Conservation (phyloP, 2,888 invertebrate species). For the Pteria penguin region DNA sequence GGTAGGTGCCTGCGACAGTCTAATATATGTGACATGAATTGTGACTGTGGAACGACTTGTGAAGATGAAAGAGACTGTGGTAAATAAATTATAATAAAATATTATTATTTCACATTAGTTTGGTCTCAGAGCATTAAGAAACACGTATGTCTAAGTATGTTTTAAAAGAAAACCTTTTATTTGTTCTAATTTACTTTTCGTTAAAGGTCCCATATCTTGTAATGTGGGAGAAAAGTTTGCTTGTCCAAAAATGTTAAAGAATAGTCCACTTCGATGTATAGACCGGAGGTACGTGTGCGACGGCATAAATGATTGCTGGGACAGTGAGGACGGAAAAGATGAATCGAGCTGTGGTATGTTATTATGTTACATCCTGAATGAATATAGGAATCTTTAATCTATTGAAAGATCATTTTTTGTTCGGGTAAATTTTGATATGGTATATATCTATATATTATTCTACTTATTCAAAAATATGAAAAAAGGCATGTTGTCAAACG, state of each 20-base stretch:
- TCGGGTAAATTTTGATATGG: too few species aligned
- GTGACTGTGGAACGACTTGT: slow-evolving; percentile 80
- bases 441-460: too few species aligned
- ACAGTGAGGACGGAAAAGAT: slow-evolving; percentile 76
- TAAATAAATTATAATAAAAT: slow-evolving; percentile 46
- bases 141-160: too few species aligned
- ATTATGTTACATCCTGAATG: not conserved
- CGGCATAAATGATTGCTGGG: slow-evolving; percentile 80
- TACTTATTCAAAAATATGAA: too few species aligned
- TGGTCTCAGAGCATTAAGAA: too few species aligned
- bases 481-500: too few species aligned
- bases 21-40: slow-evolving; percentile 81
- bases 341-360: slow-evolving; percentile 78
- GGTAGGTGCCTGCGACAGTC: slow-evolving; percentile 80
- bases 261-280: slow-evolving; percentile 76
- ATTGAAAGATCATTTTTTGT: not conserved
- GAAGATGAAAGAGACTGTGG: slow-evolving; percentile 80
- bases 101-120: too few species aligned
- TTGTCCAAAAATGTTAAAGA: slow-evolving; percentile 48
- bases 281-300: slow-evolving; percentile 80
- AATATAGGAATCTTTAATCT: not conserved
- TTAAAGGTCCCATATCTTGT: too few species aligned
- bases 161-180: too few species aligned
- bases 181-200: too few species aligned
- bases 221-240: slow-evolving; percentile 52